Evolutionary conservation across 2,113 vertebrate genomes (phyloP), one percentile per base, ranked within the genome.

Genomic region (Xiphias gladius): DNA sequence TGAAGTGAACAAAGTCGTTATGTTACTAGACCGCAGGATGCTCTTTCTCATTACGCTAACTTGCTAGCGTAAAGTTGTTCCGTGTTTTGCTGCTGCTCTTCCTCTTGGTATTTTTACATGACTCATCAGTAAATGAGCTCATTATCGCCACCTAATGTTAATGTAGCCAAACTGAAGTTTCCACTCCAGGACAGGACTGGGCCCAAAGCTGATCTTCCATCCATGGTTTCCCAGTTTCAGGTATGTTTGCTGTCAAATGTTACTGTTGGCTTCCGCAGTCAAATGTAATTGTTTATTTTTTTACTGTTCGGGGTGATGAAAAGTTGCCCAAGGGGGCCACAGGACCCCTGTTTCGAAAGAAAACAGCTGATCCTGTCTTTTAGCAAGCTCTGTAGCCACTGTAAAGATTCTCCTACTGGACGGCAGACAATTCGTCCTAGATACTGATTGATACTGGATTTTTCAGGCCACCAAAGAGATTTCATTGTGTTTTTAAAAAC

Each of bases 21-120:
- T 22, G 8, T 63, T 39, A 39, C 1, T 61, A 30, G 10, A 62
- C 50, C 12, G 6, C 54, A 20, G 13, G 19, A 11, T 0, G 2
- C 17, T 35, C 67, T 28, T 43, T 9, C 9, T 59, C 6, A 8
- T 7, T 1, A 3, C 28, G 48, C 43, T 61, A 52, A 3, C 28
- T 39, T 13, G 5, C 22, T 73, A 48, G n/a, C 3, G 1, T 11
- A 1, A 30, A 1, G 1, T 3, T 0, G 46, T 91, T 89, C 91
- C 91, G 86, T 73, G 82, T 93, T 94, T 86, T 77, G 37, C 0
- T 75, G 1, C 10, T 2, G 13, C 14, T 68, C 65, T 85, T 90
- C 88, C 57, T 80, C 58, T 70, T 2, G 8, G 1, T 63, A n/a
- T 32, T 48, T 12, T 4, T 6, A 35, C 13, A 35, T 5, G 7